Evolutionary conservation across 1,140 invertebrate species (phyloP).

Genomic region (Cotesia vestalis): DNA sequence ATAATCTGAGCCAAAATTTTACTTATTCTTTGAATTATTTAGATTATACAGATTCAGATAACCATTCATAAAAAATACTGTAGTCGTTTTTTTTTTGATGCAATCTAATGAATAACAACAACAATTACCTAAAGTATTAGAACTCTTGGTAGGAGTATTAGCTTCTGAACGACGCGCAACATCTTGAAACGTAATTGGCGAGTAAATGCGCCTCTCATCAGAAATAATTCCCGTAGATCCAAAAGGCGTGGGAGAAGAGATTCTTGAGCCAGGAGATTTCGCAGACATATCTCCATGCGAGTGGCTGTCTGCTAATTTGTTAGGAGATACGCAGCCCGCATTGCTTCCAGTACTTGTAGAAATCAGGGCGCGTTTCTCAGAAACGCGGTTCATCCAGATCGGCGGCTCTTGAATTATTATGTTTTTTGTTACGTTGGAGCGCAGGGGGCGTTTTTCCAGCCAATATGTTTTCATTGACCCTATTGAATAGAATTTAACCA

Average conservation of each 20-base stretch:
- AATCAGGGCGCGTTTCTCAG: constrained; percentile 49
- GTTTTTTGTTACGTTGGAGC: constrained; percentile 65
- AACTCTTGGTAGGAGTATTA: constrained; percentile 73
- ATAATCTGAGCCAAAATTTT: no score
- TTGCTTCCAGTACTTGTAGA: constrained; percentile 21
- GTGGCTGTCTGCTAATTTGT: constrained; percentile 20
- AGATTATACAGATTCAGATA: no score
- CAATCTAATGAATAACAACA: constrained; percentile 23
- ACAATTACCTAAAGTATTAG: constrained; percentile 57
- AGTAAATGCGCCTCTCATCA: constrained; percentile 77
- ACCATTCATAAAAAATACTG: no score
- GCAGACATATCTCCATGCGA: constrained; percentile 31
- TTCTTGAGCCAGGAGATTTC: constrained; percentile 46
- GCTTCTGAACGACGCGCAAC: constrained; percentile 78
- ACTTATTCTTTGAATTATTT: no score
- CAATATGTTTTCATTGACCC: constrained; percentile 95
- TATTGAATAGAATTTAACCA: constrained; percentile 55
- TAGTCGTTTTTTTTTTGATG: constrained; percentile 22
- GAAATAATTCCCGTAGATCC: constrained; percentile 50
- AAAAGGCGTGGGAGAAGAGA: constrained; percentile 50
- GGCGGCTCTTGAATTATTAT: constrained; percentile 57
- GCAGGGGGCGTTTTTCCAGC: constrained; percentile 76
- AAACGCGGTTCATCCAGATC: constrained; percentile 57
- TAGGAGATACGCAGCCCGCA: constrained; percentile 33
- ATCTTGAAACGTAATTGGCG: constrained; percentile 85